Base-by-base conservation (phyloP, 2,888 invertebrate genomes). In the Ophioninae sp. region DNA sequence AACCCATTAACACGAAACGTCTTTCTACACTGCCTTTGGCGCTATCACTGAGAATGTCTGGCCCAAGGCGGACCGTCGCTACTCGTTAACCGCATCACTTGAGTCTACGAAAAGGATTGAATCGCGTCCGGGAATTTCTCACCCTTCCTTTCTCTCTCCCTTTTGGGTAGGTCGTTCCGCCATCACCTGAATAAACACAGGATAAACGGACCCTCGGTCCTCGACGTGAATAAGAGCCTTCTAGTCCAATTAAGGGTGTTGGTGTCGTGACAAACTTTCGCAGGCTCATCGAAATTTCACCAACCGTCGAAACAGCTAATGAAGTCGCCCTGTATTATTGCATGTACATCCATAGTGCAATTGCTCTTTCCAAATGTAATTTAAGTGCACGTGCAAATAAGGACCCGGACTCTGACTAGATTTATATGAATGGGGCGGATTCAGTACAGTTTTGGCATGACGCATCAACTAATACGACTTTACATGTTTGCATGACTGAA, bases 101-200 rank as follows among this genome's bases (percentile, higher is more conserved):
- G 44, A 63, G 41, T 41, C 63, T 77, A 69, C 67, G 41, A 75
- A 61, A 76, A 81, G 73, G 56, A 75, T 81, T 74, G 74, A 73
- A 82, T 82, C 76, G 84, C 82, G 41, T 69, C 75, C 69, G 76
- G 76, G 75, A 85, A 72, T 80, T 83, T 78, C 64, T 41, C 69
- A 74, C 44, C 41, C 79, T 10, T 23, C n/a, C 67, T 73, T 44
- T 39, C 68, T 17, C 44, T 20, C n/a, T 51, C 69, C 9, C 67
- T 41, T 71, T 61, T 56, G 6, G 1, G 22, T 37, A 22, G 64
- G 13, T n/a, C 23, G 65, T 65, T 73, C 68, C 61, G 41, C 56
- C 22, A 69, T 74, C 65, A 17, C 23, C 39, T 71, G 22, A 22
- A 79, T 72, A 58, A 81, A 78, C 68, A 58, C 51, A 67, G 39